Percentiles rank a stretch among this genome's conserved stretches.
phyloP scores from a whole-genome alignment of 2,888 invertebrate genomes.

The Meganola albula region DNA sequence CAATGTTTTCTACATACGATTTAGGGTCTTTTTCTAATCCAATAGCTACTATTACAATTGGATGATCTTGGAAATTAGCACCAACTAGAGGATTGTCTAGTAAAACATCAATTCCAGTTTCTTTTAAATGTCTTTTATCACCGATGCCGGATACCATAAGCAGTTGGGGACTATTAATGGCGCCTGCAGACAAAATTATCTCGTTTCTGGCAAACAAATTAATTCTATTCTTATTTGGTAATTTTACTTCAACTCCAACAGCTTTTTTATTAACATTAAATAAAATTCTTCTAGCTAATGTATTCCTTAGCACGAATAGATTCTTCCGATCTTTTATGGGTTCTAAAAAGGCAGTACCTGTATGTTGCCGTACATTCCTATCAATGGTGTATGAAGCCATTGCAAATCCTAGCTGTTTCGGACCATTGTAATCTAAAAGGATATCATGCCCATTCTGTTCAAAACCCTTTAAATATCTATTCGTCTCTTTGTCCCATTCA shows the following conservation, averaged over 20 bases:
- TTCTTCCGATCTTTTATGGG: slow-evolving; percentile 34
- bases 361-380: slow-evolving; percentile 36
- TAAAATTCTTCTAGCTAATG: slow-evolving; percentile 38
- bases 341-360: slow-evolving; percentile 34
- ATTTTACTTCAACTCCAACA: slow-evolving; percentile 37
- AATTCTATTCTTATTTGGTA: slow-evolving; percentile 23
- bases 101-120: slow-evolving; percentile 33
- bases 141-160: slow-evolving; percentile 57
- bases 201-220: slow-evolving; percentile 36
- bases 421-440: slow-evolving; percentile 34
- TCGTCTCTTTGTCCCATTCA: neutral
- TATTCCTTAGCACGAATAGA: slow-evolving; percentile 38
- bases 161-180: slow-evolving; percentile 46
- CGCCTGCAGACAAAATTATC: slow-evolving; percentile 47
- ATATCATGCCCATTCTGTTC: slow-evolving; percentile 33
- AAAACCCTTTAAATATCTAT: slow-evolving; percentile 23
- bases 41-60: slow-evolving; percentile 26
- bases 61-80: slow-evolving; percentile 41
- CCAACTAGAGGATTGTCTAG: slow-evolving; percentile 43
- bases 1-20: slow-evolving; percentile 25
- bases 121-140: slow-evolving; percentile 38
- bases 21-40: slow-evolving; percentile 19
- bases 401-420: slow-evolving; percentile 36
- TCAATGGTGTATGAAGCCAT: slow-evolving; percentile 31
- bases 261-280: slow-evolving; percentile 32